phyloP scores from a whole-genome alignment of 92 coral and sea anemone species.

The Epizoanthus illoricatus region DNA sequence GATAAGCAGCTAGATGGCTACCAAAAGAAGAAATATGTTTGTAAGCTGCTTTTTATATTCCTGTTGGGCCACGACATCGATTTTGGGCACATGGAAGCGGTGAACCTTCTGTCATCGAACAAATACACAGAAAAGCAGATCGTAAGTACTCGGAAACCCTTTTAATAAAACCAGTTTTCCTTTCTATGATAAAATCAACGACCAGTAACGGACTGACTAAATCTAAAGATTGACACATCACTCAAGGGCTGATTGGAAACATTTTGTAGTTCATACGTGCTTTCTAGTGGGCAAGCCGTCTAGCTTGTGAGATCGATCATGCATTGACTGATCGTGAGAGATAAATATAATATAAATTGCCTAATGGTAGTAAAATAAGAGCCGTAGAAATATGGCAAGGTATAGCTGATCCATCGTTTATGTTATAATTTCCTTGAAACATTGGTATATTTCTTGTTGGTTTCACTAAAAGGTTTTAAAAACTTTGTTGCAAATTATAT shows the following conservation, averaged over 20 bases:
- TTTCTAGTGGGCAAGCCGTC: neutral
- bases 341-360: too few species aligned
- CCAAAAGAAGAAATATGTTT: conserved; percentile 97
- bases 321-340: too few species aligned
- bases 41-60: conserved; percentile 93
- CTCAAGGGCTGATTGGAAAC: neutral
- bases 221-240: neutral
- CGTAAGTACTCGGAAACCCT: conserved; percentile 59
- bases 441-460: neutral
- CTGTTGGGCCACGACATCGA: conserved; percentile 96
- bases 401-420: neutral
- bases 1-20: conserved; percentile 98
- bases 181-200: neutral
- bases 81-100: conserved; percentile 99
- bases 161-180: neutral
- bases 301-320: too few species aligned
- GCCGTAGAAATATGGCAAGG: neutral
- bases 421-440: neutral
- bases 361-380: too few species aligned
- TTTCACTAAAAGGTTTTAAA: neutral
- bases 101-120: conserved; percentile 92
- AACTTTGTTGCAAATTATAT: too few species aligned
- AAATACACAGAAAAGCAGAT: conserved; percentile 99
- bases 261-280: neutral
- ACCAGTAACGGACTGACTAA: neutral